These are phyloP conservation scores for Danio albolineatus DNA, from an alignment of 2,797 vertebrate genomes.

Conservation along the genomic window DNA sequence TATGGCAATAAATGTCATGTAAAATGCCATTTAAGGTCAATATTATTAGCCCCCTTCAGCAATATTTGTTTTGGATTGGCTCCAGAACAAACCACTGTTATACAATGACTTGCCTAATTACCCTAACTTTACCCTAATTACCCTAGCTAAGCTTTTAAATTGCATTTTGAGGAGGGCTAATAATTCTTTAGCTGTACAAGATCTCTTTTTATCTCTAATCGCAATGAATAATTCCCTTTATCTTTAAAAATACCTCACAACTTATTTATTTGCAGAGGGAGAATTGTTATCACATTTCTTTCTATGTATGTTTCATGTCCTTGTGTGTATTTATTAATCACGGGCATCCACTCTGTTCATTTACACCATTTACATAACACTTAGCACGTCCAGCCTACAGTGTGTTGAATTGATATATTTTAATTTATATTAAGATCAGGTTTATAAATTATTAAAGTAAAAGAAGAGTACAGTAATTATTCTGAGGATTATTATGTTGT, in stretches of 20 bases:
- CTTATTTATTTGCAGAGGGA: not conserved
- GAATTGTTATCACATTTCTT: not conserved
- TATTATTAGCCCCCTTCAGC: too few relatives aligned
- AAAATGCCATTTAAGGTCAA: too few relatives aligned
- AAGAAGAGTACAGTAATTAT: not conserved
- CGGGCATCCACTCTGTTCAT: not conserved
- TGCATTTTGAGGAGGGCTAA: too few relatives aligned
- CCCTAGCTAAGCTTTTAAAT: too few relatives aligned
- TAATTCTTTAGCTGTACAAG: too few relatives aligned
- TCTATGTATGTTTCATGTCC: not conserved
- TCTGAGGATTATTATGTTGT: not conserved
- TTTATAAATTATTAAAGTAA: not conserved
- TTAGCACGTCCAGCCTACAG: not conserved
- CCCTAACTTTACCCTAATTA: too few relatives aligned
- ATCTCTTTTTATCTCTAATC: not conserved
- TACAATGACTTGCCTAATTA: too few relatives aligned
- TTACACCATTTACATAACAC: not conserved
- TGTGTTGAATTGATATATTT: not conserved
- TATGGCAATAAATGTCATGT: too few relatives aligned
- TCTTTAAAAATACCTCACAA: not conserved
- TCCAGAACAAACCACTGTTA: too few relatives aligned
- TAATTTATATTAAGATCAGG: not conserved
- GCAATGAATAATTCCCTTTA: not conserved
- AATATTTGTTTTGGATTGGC: too few relatives aligned
- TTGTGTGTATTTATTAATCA: not conserved